A percentile compares a stretch with the other conserved stretches of the same genome.
Conservation (phyloP, 1,140 invertebrate species). For the Ceratina calcarata region DNA sequence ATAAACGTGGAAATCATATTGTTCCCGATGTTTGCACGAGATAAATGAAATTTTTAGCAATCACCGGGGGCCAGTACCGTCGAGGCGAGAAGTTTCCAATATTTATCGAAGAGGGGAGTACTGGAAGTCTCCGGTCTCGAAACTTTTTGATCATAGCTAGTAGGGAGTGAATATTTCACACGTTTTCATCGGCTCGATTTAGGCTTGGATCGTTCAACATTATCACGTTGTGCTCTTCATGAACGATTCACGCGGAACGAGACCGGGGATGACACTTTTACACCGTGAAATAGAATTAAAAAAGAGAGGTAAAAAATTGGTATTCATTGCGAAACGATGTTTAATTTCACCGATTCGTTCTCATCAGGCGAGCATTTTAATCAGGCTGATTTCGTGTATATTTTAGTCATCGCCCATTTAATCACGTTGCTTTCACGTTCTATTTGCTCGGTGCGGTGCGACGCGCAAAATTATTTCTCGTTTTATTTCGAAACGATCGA, state of each 20-base stretch:
- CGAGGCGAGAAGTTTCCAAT: slow-evolving; percentile 7
- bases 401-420: neutral
- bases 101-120: neutral
- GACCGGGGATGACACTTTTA: neutral
- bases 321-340: neutral
- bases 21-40: neutral
- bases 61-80: neutral
- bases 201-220: neutral
- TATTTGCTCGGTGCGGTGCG: neutral
- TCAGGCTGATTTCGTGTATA: neutral
- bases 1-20: too few species aligned
- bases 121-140: neutral
- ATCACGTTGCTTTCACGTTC: slow-evolving; percentile 4
- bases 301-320: too few species aligned
- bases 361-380: neutral
- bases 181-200: neutral
- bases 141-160: slow-evolving; percentile 5
- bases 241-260: neutral
- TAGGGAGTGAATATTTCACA: neutral
- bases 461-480: too few species aligned
- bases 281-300: too few species aligned
- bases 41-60: slow-evolving; percentile 26
- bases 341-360: neutral
- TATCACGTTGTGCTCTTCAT: neutral
- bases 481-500: too few species aligned